Evolutionary conservation across 2,113 vertebrate genomes (phyloP), one percentile per base, ranked within the genome.

Genomic region (Lophura nycthemera): DNA sequence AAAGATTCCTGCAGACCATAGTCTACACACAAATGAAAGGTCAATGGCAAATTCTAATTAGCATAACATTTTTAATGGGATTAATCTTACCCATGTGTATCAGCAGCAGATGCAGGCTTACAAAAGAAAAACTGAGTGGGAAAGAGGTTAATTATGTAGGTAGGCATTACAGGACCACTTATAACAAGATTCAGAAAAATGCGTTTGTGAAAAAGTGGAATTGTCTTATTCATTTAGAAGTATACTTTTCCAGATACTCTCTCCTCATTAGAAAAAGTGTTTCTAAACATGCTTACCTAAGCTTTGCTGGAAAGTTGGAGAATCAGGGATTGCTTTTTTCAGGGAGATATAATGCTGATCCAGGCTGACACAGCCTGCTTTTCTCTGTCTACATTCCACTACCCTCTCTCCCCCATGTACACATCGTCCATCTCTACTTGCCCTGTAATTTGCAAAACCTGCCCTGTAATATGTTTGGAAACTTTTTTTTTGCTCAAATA

Each of bases 41-140:
- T 93, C 85, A 89, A n/a, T 69, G 20, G 25, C 42, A 77, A 81
- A 83, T 88, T 86, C 87, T 92, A 91, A 95, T 91, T 70, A 89
- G 64, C 25, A 47, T 63, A 85, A 71, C 17, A 40, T 72, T 92
- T 93, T 91, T 75, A 92, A 72, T 57, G 47, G 76, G 69, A 92
- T 96, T 92, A 95, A 88, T 88, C 36, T 65, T 71, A 86, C 32
- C 34, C 65, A 30, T 64, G 24, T 80, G 78, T 56, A 86, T 64
- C 69, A 83, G 87, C 79, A 90, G 72, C 52, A 95, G 65, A 74
- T 83, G 65, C 42, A 76, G 48, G 25, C 38, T 92, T 80, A 52
- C n/a, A 77, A 83, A 95, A 91, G 17, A 45, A 94, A 92, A 56
- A 79, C 59, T 73, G 82, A 87, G 42, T 74, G 57, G 29, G 29